A percentile compares a stretch with the other conserved stretches of the same genome.
Conservation (phyloP, 2,888 invertebrate species). For the Apeira syringaria region DNA sequence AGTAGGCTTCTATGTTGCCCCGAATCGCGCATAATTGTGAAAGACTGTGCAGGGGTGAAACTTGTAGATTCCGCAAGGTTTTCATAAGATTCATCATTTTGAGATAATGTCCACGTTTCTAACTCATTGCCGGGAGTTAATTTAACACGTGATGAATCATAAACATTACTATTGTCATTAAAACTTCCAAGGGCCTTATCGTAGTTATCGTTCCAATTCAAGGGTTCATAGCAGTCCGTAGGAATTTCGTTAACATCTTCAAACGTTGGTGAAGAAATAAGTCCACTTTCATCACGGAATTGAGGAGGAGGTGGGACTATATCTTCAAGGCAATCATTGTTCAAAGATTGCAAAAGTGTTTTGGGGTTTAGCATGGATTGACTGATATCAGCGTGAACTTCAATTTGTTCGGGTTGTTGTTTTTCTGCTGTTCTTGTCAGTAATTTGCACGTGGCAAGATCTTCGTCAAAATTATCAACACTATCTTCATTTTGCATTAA, state of each 20-base stretch:
- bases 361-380: slow-evolving; percentile 65
- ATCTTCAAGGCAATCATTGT: slow-evolving; percentile 34
- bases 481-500: not conserved
- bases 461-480: not conserved
- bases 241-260: slow-evolving; percentile 2
- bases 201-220: slow-evolving; percentile 11
- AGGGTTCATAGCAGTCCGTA: slow-evolving; percentile 24
- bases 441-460: slow-evolving; percentile 3
- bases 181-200: not conserved
- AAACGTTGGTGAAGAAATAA: not conserved
- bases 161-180: slow-evolving; percentile 28
- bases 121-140: slow-evolving; percentile 47
- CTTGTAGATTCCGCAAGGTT: not conserved
- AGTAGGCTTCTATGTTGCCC: slow-evolving; percentile 7
- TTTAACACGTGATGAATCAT: slow-evolving; percentile 27
- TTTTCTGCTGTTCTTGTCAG: slow-evolving; percentile 2
- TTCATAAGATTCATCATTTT: slow-evolving; percentile 31
- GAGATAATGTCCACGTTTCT: slow-evolving; percentile 57
- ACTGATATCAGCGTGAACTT: slow-evolving; percentile 42
- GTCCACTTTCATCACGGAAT: slow-evolving; percentile 43
- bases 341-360: slow-evolving; percentile 54
- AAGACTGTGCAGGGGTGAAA: slow-evolving; percentile 28
- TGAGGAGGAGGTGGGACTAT: slow-evolving; percentile 62
- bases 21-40: slow-evolving; percentile 37
- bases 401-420: not conserved